These are phyloP conservation scores for Mus spicilegus DNA, from an alignment of 2,113 vertebrate species.

Conservation along the genomic window DNA sequence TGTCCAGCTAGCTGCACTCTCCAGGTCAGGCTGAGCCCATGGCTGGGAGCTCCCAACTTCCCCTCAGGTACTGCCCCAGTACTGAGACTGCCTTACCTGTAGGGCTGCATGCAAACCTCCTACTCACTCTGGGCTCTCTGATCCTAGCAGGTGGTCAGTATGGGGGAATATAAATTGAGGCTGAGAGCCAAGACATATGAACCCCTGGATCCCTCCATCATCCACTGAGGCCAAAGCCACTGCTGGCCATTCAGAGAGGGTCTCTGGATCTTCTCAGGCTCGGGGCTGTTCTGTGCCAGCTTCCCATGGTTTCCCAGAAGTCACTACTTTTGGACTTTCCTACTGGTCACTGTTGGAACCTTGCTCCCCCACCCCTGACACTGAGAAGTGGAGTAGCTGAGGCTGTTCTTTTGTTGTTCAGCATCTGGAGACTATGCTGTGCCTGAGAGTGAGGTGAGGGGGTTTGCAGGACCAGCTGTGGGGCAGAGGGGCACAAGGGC, in stretches of 20 bases:
- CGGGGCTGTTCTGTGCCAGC: accelerated
- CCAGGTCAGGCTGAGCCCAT: not conserved
- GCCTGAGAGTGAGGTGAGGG: accelerated
- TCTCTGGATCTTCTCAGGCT: not conserved
- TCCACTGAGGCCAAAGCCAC: accelerated
- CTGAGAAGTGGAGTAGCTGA: not conserved
- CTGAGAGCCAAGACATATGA: not conserved
- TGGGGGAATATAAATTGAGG: not conserved
- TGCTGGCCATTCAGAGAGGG: not conserved
- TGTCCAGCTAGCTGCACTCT: not conserved
- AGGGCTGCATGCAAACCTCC: no score
- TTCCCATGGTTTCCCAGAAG: not conserved
- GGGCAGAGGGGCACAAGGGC: not conserved
- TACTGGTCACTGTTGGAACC: not conserved
- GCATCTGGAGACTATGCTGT: accelerated
- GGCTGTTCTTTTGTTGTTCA: no score
- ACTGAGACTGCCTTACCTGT: not conserved
- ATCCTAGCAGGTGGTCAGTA: not conserved
- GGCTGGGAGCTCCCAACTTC: not conserved
- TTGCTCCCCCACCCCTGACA: not conserved
- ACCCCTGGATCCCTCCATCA: not conserved
- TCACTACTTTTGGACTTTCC: not conserved
- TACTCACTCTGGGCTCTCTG: not conserved
- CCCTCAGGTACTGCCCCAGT: not conserved
- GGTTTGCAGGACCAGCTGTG: not conserved